Evolutionary conservation across 2,888 invertebrate genomes (phyloP).

Genomic region (Ophraella communa): DNA sequence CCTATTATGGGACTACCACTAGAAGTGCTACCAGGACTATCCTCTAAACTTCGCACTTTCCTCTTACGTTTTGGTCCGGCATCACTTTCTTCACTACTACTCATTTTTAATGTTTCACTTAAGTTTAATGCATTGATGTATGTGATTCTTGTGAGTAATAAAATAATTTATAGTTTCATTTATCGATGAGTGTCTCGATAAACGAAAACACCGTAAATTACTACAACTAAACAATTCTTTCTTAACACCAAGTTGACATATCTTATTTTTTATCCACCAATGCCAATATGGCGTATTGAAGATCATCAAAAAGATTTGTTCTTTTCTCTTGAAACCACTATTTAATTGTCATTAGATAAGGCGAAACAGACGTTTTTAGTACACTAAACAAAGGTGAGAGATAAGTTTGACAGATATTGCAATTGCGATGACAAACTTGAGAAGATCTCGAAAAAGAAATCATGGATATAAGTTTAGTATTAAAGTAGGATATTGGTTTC

Average conservation of each 20-base stretch:
- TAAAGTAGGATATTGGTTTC: no score
- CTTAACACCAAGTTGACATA: conserved; percentile 16
- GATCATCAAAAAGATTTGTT: background rate
- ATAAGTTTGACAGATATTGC: background rate
- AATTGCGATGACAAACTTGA: no score
- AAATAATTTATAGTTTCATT: background rate
- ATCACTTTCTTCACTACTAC: conserved; percentile 55
- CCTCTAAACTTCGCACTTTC: conserved; percentile 47
- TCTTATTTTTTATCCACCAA: conserved; percentile 6
- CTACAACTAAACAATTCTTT: conserved; percentile 6
- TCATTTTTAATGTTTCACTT: conserved; percentile 7
- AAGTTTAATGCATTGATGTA: background rate
- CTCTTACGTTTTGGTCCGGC: conserved; percentile 45
- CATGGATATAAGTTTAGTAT: no score
- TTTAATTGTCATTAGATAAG: background rate
- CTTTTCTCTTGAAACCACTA: background rate
- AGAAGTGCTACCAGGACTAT: conserved; percentile 42
- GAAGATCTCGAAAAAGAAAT: no score
- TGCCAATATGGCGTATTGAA: conserved; percentile 19
- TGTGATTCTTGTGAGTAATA: background rate
- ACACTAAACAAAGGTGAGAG: background rate
- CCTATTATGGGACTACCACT: conserved; percentile 43
- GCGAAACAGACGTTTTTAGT: background rate
- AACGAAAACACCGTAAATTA: background rate
- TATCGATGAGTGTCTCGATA: background rate